Conservation (phyloP, 2,797 vertebrate species). For the Eulemur albifrons region DNA sequence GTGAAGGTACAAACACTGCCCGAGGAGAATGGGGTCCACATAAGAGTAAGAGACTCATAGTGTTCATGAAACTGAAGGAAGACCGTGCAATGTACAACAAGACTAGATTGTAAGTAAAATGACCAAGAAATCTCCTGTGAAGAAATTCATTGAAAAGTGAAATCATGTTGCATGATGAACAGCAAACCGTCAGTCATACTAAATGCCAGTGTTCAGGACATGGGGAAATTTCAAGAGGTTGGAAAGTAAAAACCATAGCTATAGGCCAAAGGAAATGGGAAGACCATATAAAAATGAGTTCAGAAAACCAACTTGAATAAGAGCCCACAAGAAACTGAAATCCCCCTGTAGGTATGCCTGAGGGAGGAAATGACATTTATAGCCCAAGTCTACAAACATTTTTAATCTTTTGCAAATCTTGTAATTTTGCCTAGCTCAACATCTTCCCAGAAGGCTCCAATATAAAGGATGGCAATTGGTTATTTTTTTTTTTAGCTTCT, state of each 20-base stretch:
- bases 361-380: background rate
- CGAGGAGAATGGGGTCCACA: background rate
- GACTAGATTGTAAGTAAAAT: background rate
- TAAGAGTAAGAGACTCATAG: background rate
- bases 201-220: background rate
- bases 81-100: fast-evolving
- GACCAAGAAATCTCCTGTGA: too few relatives aligned
- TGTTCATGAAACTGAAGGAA: background rate
- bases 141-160: background rate
- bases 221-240: background rate
- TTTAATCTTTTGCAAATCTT: background rate
- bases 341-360: background rate
- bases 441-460: background rate
- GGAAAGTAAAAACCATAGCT: background rate
- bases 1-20: background rate
- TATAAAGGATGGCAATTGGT: background rate
- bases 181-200: background rate
- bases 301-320: background rate
- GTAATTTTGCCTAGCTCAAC: background rate
- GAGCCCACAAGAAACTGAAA: background rate
- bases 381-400: too few relatives aligned
- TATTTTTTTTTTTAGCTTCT: background rate
- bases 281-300: background rate
- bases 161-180: background rate
- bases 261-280: background rate